phyloP scores from a whole-genome alignment of 37 sponge, comb jelly and placozoan genomes.

The Eunapius fragilis region DNA sequence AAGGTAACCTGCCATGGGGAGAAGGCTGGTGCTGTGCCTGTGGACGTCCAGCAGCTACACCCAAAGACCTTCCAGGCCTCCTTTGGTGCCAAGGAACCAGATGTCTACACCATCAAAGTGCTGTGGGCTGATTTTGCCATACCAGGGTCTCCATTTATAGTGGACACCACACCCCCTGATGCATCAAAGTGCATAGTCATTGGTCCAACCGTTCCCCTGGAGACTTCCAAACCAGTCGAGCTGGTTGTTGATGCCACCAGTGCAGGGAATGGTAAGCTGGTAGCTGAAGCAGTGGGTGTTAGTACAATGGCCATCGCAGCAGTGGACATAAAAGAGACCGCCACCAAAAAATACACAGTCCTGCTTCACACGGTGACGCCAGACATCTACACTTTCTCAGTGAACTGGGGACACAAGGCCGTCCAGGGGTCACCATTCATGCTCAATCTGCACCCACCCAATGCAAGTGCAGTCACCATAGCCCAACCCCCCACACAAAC shows the following conservation, averaged over 20 bases:
- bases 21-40: conserved; percentile 44
- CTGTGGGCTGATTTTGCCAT: conserved; percentile 58
- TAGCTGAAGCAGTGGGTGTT: conserved; percentile 36
- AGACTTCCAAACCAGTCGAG: conserved; percentile 11
- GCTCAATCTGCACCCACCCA: conserved; percentile 32
- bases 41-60: conserved; percentile 4
- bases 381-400: conserved; percentile 50
- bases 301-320: conserved; percentile 4
- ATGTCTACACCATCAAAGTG: conserved; percentile 58
- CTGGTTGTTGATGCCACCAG: conserved; percentile 47
- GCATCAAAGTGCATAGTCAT: conserved; percentile 48
- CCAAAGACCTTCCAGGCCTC: conserved; percentile 22
- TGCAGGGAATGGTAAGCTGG: conserved; percentile 67
- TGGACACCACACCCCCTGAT: conserved; percentile 54
- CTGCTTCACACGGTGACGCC: conserved; percentile 23
- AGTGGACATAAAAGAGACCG: conserved; percentile 24
- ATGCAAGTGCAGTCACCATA: conserved; percentile 44
- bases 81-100: conserved; percentile 35
- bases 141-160: conserved; percentile 49
- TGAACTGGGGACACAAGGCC: conserved; percentile 37
- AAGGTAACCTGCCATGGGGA: conserved; percentile 50
- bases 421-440: conserved; percentile 73
- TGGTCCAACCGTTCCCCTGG: conserved; percentile 42
- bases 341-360: conserved; percentile 36
- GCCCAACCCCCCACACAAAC: conserved; percentile 45